A percentile compares a stretch with the other conserved stretches of the same genome.
These are phyloP conservation scores for Hepsetus odoe DNA, from an alignment of 2,113 vertebrate genomes.

Conservation along the genomic window DNA sequence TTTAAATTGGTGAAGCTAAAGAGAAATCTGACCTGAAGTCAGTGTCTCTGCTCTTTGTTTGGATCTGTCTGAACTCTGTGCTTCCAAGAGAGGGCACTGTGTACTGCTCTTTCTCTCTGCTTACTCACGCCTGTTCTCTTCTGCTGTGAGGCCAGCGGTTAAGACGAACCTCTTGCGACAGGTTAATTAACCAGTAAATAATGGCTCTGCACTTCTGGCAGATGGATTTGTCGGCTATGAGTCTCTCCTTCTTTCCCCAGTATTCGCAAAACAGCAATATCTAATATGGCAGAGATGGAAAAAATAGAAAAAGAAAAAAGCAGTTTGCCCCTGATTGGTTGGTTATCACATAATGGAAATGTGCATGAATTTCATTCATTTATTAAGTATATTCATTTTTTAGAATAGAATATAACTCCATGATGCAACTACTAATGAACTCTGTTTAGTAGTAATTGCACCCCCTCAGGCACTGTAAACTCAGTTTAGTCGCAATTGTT, in stretches of 20 bases:
- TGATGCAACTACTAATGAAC: too few relatives aligned
- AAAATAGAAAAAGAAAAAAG: not conserved
- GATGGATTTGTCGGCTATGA: constrained; percentile 2
- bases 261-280: not conserved
- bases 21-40: not conserved
- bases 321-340: not conserved
- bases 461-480: too few relatives aligned
- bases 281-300: not conserved
- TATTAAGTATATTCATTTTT: not conserved
- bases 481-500: not conserved
- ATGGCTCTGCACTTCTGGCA: constrained; percentile 29
- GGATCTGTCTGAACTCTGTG: not conserved
- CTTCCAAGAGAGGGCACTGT: constrained; percentile 47
- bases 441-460: not conserved
- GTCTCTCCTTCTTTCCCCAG: not conserved
- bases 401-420: too few relatives aligned
- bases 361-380: not conserved
- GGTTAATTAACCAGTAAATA: constrained; percentile 45
- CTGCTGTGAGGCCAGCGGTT: constrained; percentile 28
- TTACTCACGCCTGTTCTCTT: not conserved
- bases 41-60: not conserved
- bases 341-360: not conserved
- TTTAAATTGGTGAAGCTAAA: not conserved
- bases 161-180: constrained; percentile 31
- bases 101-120: constrained; percentile 1